phyloP scores from a whole-genome alignment of 2,888 invertebrate species.

The Epistrophe eligans region DNA sequence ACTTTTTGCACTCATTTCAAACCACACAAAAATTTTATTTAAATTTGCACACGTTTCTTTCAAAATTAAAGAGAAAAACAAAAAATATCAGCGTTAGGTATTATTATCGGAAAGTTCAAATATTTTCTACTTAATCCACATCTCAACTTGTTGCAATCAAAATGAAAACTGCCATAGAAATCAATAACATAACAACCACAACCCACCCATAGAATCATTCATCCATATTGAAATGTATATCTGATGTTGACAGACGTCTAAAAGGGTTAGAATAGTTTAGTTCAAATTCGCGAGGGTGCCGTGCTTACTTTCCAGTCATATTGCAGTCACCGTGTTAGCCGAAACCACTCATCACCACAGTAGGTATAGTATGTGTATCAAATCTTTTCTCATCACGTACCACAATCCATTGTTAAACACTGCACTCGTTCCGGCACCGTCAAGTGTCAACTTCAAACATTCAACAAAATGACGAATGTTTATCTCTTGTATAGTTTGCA shows the following conservation, averaged over 20 bases:
- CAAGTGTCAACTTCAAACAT: background rate
- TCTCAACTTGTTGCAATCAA: background rate
- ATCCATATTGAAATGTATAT: background rate
- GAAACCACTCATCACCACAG: conserved; percentile 22
- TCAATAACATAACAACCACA: background rate
- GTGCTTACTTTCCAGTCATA: background rate
- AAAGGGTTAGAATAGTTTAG: background rate
- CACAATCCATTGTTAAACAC: conserved; percentile 8
- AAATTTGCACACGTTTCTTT: conserved; percentile 18
- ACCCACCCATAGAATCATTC: background rate
- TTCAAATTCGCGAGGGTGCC: background rate
- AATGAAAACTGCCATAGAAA: background rate
- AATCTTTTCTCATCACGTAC: background rate
- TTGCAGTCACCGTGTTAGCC: background rate
- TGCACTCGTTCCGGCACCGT: conserved; percentile 26
- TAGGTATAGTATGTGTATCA: background rate
- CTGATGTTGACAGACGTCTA: background rate
- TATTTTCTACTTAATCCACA: background rate
- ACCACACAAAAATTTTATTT: background rate
- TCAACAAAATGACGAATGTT: conserved; percentile 22
- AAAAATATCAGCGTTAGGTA: background rate
- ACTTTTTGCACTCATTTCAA: conserved; percentile 28
- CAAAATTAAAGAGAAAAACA: background rate
- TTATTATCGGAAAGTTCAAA: background rate
- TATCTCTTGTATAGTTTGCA: conserved; percentile 13